Evolutionary conservation across 2,888 invertebrate genomes (phyloP), one percentile per base, ranked within the genome.

Genomic region (Drosophila rubida): DNA sequence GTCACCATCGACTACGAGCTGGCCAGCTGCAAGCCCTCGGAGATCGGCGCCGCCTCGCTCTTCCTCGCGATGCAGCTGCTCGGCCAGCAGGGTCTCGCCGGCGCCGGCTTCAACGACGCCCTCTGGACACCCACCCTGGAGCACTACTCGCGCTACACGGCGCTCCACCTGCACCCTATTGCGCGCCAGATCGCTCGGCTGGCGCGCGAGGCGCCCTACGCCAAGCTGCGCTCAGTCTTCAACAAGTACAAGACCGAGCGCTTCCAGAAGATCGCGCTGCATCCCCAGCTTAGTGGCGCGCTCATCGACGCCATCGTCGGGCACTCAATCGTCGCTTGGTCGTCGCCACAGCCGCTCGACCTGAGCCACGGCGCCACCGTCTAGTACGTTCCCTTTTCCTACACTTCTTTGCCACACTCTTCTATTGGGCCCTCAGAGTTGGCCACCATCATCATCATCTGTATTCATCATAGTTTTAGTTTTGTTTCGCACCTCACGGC

Each of bases 1-100:
- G 94, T 95, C 58, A 93, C 98, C 42, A 91, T 97, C 6, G 96
- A 98, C 64, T 97, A 98, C 90, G 93, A 94, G n/a, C 93, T 97
- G 93, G 94, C 95, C 16, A 94, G 95, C 84, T 94, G 95, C 85
- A 93, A 94, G 65, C 98, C 98, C 0, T 99, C 99, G 0, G 93
- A 96, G 80, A 85, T 92, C 75, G 92, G 90, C 13, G 92, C 92
- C 14, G 88, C 91, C 9, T 90, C 92, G 4, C 75, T 91, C 4
- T 90, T 89, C 46, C 78, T 92, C 1, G 83, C 92, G n/a, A 75
- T 91, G 50, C 89, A 89, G 61, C 74, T 92, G 49, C 71, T 91
- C 6, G 90, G 77, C 90, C 27, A 69, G 71, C 6, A 62, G 57
- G n/a, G n/a, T n/a, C n/a, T 1, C 71, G 5, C n/a, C n/a, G n/a